These are phyloP conservation scores for Hylyphantes graminicola DNA, from an alignment of 1,140 invertebrate genomes.

Conservation along the genomic window DNA sequence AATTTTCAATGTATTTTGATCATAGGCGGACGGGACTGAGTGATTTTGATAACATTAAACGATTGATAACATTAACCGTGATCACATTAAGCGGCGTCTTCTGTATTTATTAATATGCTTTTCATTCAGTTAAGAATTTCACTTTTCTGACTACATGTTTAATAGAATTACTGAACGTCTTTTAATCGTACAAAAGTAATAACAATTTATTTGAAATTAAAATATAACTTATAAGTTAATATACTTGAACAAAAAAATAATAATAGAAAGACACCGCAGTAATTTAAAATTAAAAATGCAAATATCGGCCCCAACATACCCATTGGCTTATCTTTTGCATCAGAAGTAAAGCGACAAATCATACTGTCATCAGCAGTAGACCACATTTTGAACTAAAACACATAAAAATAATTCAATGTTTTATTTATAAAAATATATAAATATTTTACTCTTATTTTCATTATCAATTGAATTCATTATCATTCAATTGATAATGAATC, in stretches of 20 bases:
- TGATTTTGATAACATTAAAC: too few relatives aligned
- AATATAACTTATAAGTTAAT: too few relatives aligned
- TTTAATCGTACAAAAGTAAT: neutral
- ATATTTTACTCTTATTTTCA: neutral
- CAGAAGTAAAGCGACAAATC: conserved; percentile 99
- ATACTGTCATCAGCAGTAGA: conserved; percentile 98
- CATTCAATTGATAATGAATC: too few relatives aligned
- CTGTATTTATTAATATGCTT: neutral
- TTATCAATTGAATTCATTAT: too few relatives aligned
- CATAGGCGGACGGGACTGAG: too few relatives aligned
- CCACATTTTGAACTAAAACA: conserved; percentile 93
- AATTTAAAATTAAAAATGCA: neutral
- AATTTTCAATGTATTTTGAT: too few relatives aligned
- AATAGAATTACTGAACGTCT: neutral
- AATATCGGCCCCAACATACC: conserved; percentile 67
- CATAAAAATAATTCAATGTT: neutral
- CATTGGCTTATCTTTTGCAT: conserved; percentile 99
- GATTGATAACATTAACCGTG: too few relatives aligned
- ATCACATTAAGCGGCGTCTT: too few relatives aligned
- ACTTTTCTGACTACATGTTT: too few relatives aligned
- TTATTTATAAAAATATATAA: neutral
- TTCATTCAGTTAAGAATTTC: too few relatives aligned
- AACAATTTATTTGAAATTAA: too few relatives aligned
- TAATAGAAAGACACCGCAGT: neutral
- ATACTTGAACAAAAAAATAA: too few relatives aligned